Evolutionary conservation across 2,888 invertebrate species (phyloP), one percentile per base, ranked within the genome.

Genomic region (Meteorus colon): DNA sequence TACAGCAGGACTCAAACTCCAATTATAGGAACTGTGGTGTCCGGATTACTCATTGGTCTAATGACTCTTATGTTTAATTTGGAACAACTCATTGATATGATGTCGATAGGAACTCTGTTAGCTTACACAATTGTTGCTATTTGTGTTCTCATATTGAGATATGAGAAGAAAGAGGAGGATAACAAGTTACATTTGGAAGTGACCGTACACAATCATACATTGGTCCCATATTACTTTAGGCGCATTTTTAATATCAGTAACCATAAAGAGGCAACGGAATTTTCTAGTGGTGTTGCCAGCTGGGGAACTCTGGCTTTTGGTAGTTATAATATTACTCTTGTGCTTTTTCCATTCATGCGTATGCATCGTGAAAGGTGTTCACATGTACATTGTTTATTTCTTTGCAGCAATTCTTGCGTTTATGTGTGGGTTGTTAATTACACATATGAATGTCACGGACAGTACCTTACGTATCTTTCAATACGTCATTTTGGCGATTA

Each of bases 71-170:
- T 97, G n/a, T 97, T 98, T 89, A 95, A 98, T 90, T 91, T 98
- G 77, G 93, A 96, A 78, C 97, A 97, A 86, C 91, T 98, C 75
- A 97, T 98, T 78, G 97, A 98, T 85, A 98, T 98, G 95, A 97
- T 98, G 96, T 97, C 97, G 10, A 98, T 98, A 83, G 96, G 96
- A 14, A 97, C 97, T 0, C 91, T 97, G 1, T 91, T 97, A 72
- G 97, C 97, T 0, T 98, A 98, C 88, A 96, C 97, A 2, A 97
- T 98, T 80, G 98, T 98, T 0, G 96, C 97, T 0, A 93, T 96
- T 75, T 96, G 96, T 83, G 97, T 98, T 1, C 92, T 98, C 10
- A 93, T 98, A 73, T 91, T 98, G 45, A 94, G 98, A 92, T 89
- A 88, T 78, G 81, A 86, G 79, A 86, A 82, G 10, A 81, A 82